A percentile compares a stretch with the other conserved stretches of the same genome.
phyloP scores from a whole-genome alignment of 2,113 vertebrate genomes.

The Furnarius figulus region DNA sequence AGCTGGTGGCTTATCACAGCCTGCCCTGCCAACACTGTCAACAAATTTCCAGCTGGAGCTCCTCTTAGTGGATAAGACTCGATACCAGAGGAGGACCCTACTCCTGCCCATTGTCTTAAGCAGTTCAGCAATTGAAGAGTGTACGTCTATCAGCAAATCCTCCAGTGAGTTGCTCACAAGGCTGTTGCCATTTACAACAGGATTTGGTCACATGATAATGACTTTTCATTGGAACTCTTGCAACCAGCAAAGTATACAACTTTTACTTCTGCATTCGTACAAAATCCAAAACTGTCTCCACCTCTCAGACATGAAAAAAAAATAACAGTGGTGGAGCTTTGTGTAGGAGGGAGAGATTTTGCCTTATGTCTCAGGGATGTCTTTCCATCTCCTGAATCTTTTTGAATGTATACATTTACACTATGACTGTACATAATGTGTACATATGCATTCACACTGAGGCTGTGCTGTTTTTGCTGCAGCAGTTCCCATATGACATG shows the following conservation, averaged over 20 bases:
- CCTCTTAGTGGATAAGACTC: not conserved
- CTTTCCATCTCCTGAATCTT: not conserved
- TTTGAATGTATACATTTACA: not conserved
- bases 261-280: not conserved
- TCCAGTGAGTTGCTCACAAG: not conserved
- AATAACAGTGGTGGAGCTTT: not conserved
- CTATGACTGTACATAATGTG: not conserved
- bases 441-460: not conserved
- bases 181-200: not conserved
- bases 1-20: not conserved
- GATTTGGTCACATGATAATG: not conserved
- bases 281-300: not conserved
- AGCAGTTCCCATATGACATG: not conserved
- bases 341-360: not conserved
- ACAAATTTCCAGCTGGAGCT: not conserved
- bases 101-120: not conserved
- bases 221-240: not conserved
- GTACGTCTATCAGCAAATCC: not conserved
- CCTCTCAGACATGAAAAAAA: not conserved
- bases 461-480: not conserved
- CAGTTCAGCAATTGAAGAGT: not conserved
- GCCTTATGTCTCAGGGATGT: not conserved
- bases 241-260: not conserved
- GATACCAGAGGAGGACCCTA: not conserved
- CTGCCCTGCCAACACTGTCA: not conserved